Evolutionary conservation across 2,797 vertebrate genomes (phyloP).

Genomic region (Hoplostethus atlanticus): DNA sequence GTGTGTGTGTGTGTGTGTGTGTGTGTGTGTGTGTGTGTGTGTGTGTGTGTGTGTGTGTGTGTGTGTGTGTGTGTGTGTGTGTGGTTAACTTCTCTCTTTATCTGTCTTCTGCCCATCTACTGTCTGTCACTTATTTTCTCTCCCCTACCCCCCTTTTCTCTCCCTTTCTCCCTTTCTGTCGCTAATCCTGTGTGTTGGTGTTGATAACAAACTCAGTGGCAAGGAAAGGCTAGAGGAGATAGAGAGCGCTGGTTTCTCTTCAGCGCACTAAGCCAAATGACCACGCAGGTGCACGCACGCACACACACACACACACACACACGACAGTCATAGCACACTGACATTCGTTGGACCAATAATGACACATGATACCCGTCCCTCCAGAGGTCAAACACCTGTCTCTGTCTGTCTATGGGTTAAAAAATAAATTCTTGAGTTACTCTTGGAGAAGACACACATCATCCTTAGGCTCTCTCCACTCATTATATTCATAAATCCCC

Average conservation of each 20-base stretch:
- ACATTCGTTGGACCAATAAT: conserved; percentile 70
- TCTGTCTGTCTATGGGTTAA: conserved; percentile 71
- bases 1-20: conserved; percentile 4
- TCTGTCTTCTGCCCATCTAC: conserved; percentile 72
- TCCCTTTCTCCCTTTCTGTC: conserved; percentile 53
- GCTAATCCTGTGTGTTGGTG: conserved; percentile 81
- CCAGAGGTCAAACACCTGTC: conserved; percentile 75
- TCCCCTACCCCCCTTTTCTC: conserved; percentile 20
- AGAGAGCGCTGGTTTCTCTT: conserved; percentile 61
- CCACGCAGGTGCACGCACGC: conserved; percentile 45
- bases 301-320: conserved; percentile 8
- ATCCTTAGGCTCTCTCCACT: conserved; percentile 71
- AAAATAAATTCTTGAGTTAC: conserved; percentile 83
- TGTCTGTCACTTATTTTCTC: conserved; percentile 68
- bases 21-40: conserved; percentile 26
- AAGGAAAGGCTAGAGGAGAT: conserved; percentile 73
- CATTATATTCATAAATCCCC: conserved; percentile 82
- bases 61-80: conserved; percentile 15
- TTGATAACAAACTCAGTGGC: conserved; percentile 80
- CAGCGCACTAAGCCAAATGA: conserved; percentile 70
- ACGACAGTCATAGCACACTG: conserved; percentile 43
- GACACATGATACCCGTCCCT: conserved; percentile 71
- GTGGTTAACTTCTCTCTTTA: conserved; percentile 61
- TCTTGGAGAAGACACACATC: conserved; percentile 72
- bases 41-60: conserved; percentile 15